phyloP scores from a whole-genome alignment of 2,888 invertebrate genomes.

The Hybos culiciformis region DNA sequence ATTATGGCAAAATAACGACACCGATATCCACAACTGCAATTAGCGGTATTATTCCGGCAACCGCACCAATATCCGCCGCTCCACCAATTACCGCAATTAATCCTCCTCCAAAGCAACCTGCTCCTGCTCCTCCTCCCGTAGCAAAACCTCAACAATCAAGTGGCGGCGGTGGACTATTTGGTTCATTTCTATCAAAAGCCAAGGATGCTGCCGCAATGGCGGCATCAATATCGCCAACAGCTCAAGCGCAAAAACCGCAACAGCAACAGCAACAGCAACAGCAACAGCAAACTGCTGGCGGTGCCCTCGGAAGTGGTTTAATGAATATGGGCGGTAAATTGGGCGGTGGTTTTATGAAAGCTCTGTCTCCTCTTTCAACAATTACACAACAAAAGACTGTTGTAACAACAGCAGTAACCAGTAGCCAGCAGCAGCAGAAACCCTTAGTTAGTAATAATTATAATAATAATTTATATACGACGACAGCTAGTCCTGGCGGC shows the following conservation, averaged over 20 bases:
- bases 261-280: constrained; percentile 1
- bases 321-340: constrained; percentile 1
- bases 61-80: constrained; percentile 8
- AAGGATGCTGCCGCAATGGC: constrained; percentile 27
- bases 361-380: neutral
- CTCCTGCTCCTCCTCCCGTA: constrained; percentile 10
- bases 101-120: constrained; percentile 13
- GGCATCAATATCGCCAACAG: constrained; percentile 25
- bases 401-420: neutral
- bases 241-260: constrained; percentile 20
- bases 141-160: constrained; percentile 6
- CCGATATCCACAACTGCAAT: neutral
- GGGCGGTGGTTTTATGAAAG: constrained; percentile 2
- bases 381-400: neutral
- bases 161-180: constrained; percentile 23
- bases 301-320: neutral
- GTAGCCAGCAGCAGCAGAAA: too few relatives aligned
- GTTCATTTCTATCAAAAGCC: constrained; percentile 30
- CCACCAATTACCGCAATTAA: constrained; percentile 5
- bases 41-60: neutral
- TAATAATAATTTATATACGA: too few relatives aligned
- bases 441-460: too few relatives aligned
- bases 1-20: neutral
- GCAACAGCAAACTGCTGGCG: neutral
- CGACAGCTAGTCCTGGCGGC: too few relatives aligned